Evolutionary conservation across 1,140 invertebrate genomes (phyloP), one percentile per base, ranked within the genome.

Genomic region (Psix sp.): DNA sequence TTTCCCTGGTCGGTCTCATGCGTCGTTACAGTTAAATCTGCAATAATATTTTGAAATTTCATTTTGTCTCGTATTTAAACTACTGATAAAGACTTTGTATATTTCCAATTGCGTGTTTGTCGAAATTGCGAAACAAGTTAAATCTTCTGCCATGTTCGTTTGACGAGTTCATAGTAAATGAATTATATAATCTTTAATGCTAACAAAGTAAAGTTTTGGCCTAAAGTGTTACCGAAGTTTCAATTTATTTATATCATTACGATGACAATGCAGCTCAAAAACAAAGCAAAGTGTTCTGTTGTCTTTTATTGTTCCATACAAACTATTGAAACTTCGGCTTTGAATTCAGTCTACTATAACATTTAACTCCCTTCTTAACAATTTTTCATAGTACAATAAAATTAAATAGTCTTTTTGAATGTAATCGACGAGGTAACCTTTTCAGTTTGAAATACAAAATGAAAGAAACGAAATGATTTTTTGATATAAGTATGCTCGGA

Each of bases 71-170:
- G 21, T 73, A 60, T 73, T 66, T 66, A 31, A 66, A 66, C 60
- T 52, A 54, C 46, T 73, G 45, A 73, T 73, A 66, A 66, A 48
- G 31, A 56, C 66, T 56, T 67, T 62, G 54, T 49, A 66, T 49
- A 67, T 74, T 73, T 73, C 65, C 59, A 63, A 57, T 65, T 66
- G 54, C 11, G 2, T 56, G 24, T 33, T 26, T 36, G 40, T 2
- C 20, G 56, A 59, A 59, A 66, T 66, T 67, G 48, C 70, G n/a
- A 46, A 65, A 49, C 54, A 62, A 74, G 42, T 49, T 66, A 36
- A 67, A 74, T 54, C 48, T 56, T 42, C 18, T 14, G 43, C 49
- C 56, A 33, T 71, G 49, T 56, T 56, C 67, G 42, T 72, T 65
- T 52, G 33, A 48, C 49, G 46, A 54, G 48, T 43, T 51, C 9